Conservation (phyloP, 2,888 invertebrate species). For the Parascotia fuliginaria region DNA sequence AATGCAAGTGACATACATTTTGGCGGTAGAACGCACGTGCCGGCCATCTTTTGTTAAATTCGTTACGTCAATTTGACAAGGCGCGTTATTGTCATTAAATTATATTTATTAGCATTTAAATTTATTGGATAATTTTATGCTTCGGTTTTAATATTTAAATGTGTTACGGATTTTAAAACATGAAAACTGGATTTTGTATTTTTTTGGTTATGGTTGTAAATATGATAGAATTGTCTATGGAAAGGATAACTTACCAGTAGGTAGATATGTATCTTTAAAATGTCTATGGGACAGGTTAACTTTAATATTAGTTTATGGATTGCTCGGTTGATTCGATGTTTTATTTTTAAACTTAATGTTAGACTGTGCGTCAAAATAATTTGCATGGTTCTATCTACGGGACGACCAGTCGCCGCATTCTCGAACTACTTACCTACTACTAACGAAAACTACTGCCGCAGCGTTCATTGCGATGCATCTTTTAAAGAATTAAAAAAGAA, state of each 20-base stretch:
- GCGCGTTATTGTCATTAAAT: slow-evolving; percentile 27
- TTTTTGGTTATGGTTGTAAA: not conserved
- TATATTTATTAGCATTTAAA: slow-evolving; percentile 57
- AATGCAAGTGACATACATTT: slow-evolving; percentile 71
- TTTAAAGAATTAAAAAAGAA: too few species aligned
- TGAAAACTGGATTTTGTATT: slow-evolving; percentile 30
- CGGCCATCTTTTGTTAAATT: slow-evolving; percentile 72
- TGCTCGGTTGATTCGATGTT: too few species aligned
- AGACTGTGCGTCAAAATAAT: too few species aligned
- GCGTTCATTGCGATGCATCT: too few species aligned
- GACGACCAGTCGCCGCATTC: too few species aligned
- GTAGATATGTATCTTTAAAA: not conserved
- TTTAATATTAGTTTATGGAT: too few species aligned
- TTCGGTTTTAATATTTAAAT: slow-evolving; percentile 64
- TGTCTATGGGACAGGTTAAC: too few species aligned
- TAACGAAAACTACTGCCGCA: too few species aligned
- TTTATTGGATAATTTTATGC: slow-evolving; percentile 47
- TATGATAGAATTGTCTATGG: not conserved
- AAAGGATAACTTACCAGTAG: not conserved
- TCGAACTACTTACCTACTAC: too few species aligned
- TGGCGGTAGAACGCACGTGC: slow-evolving; percentile 69
- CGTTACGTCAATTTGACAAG: slow-evolving; percentile 59
- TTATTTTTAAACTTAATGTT: too few species aligned
- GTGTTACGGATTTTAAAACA: slow-evolving; percentile 41
- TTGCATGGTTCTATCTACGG: too few species aligned